A percentile compares a stretch with the other conserved stretches of the same genome.
phyloP scores from a whole-genome alignment of 2,113 vertebrate genomes.

The Spilogale gracilis region DNA sequence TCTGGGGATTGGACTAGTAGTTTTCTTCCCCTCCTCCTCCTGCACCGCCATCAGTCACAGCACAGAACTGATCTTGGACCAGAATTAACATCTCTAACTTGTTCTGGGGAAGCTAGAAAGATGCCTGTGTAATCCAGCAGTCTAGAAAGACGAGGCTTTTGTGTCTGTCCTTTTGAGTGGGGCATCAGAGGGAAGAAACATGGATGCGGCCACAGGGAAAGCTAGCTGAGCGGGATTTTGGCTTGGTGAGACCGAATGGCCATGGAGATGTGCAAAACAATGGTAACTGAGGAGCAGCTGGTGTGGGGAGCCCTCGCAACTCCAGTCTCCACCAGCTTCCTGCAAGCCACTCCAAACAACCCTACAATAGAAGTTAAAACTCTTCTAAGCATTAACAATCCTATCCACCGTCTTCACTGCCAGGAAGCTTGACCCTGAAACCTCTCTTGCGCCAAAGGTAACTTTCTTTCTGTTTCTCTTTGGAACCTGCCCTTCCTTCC shows the following conservation, averaged over 20 bases:
- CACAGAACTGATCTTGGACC: not conserved
- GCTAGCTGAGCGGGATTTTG: not conserved
- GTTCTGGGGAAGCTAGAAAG: conserved; percentile 5
- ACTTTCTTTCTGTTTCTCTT: conserved; percentile 56
- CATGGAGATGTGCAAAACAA: not conserved
- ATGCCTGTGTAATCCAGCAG: not conserved
- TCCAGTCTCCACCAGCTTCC: not conserved
- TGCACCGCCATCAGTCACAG: not conserved
- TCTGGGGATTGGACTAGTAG: not conserved
- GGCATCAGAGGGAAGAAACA: not conserved
- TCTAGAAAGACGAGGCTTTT: not conserved
- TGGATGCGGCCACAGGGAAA: not conserved
- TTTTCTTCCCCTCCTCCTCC: not conserved
- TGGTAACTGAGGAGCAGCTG: not conserved
- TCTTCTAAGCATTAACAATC: not conserved
- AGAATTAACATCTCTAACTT: conserved; percentile 30
- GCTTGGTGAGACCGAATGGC: not conserved
- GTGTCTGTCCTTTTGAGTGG: not conserved
- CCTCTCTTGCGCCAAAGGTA: conserved; percentile 15
- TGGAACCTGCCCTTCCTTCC: conserved; percentile 51
- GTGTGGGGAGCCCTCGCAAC: not conserved
- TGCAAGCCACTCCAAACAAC: not conserved
- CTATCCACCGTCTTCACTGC: not conserved
- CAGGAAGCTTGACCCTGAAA: conserved; percentile 37
- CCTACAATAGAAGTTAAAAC: not conserved